Base-by-base conservation (phyloP, 2,113 vertebrate species). In the Polypterus senegalus region DNA sequence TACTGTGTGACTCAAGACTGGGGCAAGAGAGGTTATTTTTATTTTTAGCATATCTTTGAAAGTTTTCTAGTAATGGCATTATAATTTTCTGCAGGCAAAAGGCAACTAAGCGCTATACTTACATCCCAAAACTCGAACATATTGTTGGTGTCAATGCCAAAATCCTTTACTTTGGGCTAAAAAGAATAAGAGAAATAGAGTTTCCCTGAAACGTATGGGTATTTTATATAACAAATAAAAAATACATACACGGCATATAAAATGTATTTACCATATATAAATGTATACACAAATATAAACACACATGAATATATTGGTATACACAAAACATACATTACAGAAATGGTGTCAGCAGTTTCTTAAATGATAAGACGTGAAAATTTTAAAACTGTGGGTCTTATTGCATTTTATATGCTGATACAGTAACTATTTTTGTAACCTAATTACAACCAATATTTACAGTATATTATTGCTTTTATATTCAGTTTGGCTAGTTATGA, bases 41-140 rank as follows among this genome's bases (percentile, higher is more conserved):
- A 7, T 10, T 53, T 53, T 53, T 10, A 53, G 51, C 51, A 53
- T 7, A 53, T 10, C 7, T 10, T 53, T 10, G 7, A 10, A 53
- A 7, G 2, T 53, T 53, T 2, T 7, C 51, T 53, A 10, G 10
- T 8, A 53, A 10, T 8, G n/a, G 8, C 9, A 58, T 9, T 44
- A 45, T 7, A 44, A 7, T 9, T 4, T 3, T 8, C 57, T 3
- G 57, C 7, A 47, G 47, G 48, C 9, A 46, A 5, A 53, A 8
- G 10, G 57, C 57, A 59, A 47, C 7, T 7, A 46, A 60, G 9
- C 49, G 1, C 60, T 67, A 60, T 83, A 90, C 88, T 97, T 85
- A 99, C 96, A 62, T 98, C 94, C 96, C 96, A 98, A 73, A 98
- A 99, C 71, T 93, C 96, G 62, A 99, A 99, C 96, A 99, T 98